These are phyloP conservation scores for Drosophila oshimai DNA, from an alignment of 1,140 invertebrate genomes.

Conservation along the genomic window DNA sequence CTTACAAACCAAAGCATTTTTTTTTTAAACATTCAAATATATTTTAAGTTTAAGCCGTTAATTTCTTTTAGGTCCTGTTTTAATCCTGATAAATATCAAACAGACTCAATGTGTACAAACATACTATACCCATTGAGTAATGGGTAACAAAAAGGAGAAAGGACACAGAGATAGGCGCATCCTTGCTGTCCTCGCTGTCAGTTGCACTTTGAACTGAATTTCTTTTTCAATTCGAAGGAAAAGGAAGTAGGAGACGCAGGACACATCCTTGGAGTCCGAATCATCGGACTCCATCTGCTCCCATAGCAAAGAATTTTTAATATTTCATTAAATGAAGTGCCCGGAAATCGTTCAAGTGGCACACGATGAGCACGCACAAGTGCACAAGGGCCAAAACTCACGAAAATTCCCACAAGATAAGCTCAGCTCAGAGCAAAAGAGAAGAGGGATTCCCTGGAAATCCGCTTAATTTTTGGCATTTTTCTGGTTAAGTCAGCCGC, in stretches of 20 bases:
- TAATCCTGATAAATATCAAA: too few species aligned
- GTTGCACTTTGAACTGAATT: slow-evolving; percentile 45
- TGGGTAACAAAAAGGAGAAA: neutral
- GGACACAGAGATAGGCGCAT: slow-evolving; percentile 20
- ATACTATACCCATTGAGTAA: neutral
- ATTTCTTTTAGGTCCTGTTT: too few species aligned
- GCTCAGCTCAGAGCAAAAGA: slow-evolving; percentile 21
- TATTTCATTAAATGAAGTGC: slow-evolving; percentile 83
- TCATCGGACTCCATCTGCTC: slow-evolving; percentile 13
- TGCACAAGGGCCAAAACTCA: slow-evolving; percentile 52
- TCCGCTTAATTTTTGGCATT: slow-evolving; percentile 77
- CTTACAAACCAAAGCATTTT: too few species aligned
- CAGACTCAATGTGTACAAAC: neutral
- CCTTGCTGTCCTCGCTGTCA: slow-evolving; percentile 34
- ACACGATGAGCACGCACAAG: slow-evolving; percentile 70
- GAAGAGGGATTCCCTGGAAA: slow-evolving; percentile 23
- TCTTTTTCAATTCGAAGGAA: slow-evolving; percentile 3
- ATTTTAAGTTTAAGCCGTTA: too few species aligned
- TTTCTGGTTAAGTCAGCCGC: slow-evolving; percentile 74
- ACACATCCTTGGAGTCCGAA: slow-evolving; percentile 31
- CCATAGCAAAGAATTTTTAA: slow-evolving; percentile 71
- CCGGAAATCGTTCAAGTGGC: slow-evolving; percentile 75
- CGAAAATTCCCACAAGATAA: slow-evolving; percentile 40
- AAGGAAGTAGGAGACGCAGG: neutral
- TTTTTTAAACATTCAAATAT: too few species aligned